Evolutionary conservation across 2,888 invertebrate species (phyloP), one percentile per base, ranked within the genome.

Genomic region (Petrolisthes manimaculis): DNA sequence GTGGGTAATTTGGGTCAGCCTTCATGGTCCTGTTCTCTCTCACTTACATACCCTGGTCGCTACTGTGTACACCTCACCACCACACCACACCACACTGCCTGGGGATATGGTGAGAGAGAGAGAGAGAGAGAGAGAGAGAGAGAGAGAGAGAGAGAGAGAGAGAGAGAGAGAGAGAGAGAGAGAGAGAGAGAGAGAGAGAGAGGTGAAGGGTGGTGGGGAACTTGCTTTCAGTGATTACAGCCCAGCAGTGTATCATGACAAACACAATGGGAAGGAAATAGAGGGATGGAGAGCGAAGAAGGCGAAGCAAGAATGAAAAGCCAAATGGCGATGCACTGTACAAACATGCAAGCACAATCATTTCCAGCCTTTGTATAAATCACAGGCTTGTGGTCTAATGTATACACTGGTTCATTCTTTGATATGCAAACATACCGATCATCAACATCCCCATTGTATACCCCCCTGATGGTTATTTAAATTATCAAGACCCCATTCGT

Each of bases 381-480:
- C 21, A 71, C 21, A 71, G 71, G 71, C 21, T n/a, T n/a, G 71
- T 6, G 18, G n/a, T 71, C 21, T 71, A 21, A 71, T 71, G 71
- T 21, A 71, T 71, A n/a, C 71, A 71, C 18, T 71, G 71, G 71
- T 71, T 71, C 71, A 21, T 71, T 14, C 21, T 71, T 71, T 21
- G 71, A 12, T 71, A 21, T n/a, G 71, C 71, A n/a, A n/a, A 71
- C n/a, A 71, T n/a, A 71, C 71, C 71, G n/a, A n/a, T n/a, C 71
- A 71, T 71, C 21, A 71, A 37, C 37, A 37, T 37, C 37, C 37
- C 37, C 37, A 37, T 37, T 37, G 37, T 37, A 37, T 37, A 37
- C 37, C 37, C 37, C 37, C 37, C 37, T 37, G 37, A 37, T 37
- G 37, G 37, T 37, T 37, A 37, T 37, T 37, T 37, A 37, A 37